Percentiles rank a stretch among this genome's conserved stretches.
These are phyloP conservation scores for Chloroclystis v-ata DNA, from an alignment of 2,888 invertebrate species.

Conservation along the genomic window DNA sequence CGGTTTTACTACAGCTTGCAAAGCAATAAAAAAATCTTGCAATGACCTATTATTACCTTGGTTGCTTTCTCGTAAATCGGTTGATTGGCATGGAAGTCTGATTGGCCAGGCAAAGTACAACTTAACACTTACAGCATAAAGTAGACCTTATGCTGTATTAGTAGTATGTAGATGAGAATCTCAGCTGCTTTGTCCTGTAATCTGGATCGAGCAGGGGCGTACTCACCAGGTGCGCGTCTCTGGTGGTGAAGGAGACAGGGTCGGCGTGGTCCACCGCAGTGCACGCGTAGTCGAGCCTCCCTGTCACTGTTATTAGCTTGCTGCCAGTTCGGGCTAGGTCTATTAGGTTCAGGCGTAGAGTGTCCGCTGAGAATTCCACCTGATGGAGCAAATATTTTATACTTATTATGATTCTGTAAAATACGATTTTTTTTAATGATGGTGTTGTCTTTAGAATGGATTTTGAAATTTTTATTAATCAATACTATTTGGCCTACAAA, in stretches of 20 bases:
- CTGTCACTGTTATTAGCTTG: slow-evolving; percentile 88
- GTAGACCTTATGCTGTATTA: not conserved
- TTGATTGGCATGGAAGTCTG: no score
- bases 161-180: not conserved
- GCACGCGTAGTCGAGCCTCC: slow-evolving; percentile 91
- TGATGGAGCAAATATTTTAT: slow-evolving; percentile 49
- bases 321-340: slow-evolving; percentile 91
- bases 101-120: no score
- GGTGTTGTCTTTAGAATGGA: not conserved
- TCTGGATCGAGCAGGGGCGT: slow-evolving; percentile 28
- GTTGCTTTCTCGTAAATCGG: no score
- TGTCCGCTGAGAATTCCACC: slow-evolving; percentile 96
- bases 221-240: slow-evolving; percentile 93
- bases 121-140: no score
- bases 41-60: no score
- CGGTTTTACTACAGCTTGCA: no score
- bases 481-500: no score
- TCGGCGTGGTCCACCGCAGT: slow-evolving; percentile 90
- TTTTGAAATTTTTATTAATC: no score
- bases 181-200: slow-evolving; percentile 17
- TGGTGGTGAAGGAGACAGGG: slow-evolving; percentile 94
- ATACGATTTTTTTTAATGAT: not conserved
- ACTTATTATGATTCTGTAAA: no score
- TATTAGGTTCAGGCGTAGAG: slow-evolving; percentile 90
- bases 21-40: no score